Percentiles rank a stretch among this genome's conserved stretches.
These are phyloP conservation scores for Ephydatia muelleri DNA, from an alignment of 37 sponge, comb jelly and placozoan species.

Conservation along the genomic window DNA sequence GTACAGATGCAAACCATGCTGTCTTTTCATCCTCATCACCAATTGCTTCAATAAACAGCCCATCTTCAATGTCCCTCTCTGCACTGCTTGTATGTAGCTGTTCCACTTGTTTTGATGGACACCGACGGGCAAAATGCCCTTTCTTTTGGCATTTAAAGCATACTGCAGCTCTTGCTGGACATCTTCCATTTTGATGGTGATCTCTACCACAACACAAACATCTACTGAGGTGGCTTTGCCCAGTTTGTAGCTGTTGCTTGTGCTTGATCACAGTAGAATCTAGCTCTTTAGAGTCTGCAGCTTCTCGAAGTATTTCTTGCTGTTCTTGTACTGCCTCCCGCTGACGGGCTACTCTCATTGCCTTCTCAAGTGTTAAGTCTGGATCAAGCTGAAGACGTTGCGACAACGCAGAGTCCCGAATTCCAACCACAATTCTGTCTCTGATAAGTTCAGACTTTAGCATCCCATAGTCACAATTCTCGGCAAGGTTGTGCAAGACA, in stretches of 20 bases:
- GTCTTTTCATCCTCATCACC: not conserved
- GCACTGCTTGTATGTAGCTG: not conserved
- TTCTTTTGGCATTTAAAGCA: slow-evolving; percentile 32
- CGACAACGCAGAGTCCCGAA: not conserved
- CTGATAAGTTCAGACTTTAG: slow-evolving; percentile 10
- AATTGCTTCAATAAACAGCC: not conserved
- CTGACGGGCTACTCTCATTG: not conserved
- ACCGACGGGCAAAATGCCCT: slow-evolving; percentile 24
- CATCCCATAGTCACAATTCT: slow-evolving; percentile 12
- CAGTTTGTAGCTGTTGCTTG: not conserved
- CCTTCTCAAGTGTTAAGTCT: slow-evolving; percentile 18
- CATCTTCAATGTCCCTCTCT: not conserved
- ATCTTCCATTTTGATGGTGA: slow-evolving; percentile 3
- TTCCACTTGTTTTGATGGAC: slow-evolving; percentile 26
- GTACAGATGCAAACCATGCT: slow-evolving; percentile 29
- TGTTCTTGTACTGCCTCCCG: slow-evolving; percentile 28
- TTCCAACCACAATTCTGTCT: slow-evolving; percentile 16
- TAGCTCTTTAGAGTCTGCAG: too few relatives aligned
- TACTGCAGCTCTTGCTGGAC: slow-evolving; percentile 24
- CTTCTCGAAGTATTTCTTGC: slow-evolving; percentile 1
- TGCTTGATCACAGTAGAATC: not conserved
- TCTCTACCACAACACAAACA: slow-evolving; percentile 17
- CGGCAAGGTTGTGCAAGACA: slow-evolving; percentile 13
- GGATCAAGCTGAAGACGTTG: slow-evolving; percentile 17
- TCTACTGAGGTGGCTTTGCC: not conserved